Percentiles rank a stretch among this genome's conserved stretches.
Evolutionary conservation across 2,888 invertebrate species (phyloP).

Genomic region (Anoplius nigerrimus): DNA sequence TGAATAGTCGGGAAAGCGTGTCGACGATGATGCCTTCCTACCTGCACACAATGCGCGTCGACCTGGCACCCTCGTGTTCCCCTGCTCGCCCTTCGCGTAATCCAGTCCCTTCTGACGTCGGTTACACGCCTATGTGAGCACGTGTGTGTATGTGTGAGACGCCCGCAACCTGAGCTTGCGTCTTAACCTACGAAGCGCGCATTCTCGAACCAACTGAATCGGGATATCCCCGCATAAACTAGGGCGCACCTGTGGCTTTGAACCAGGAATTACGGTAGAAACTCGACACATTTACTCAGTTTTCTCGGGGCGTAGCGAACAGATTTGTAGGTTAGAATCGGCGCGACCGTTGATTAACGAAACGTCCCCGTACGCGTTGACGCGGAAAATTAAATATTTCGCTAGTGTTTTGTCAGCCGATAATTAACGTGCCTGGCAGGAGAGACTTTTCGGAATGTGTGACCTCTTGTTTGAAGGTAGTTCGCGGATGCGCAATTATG

Average conservation of each 20-base stretch:
- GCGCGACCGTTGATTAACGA: no score
- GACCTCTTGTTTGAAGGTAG: no score
- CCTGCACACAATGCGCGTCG: not conserved
- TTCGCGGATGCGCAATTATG: no score
- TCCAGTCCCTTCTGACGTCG: not conserved
- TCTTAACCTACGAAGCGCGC: not conserved
- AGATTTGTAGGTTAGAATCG: no score
- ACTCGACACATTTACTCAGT: not conserved
- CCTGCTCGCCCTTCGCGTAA: not conserved
- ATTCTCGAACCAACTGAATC: not conserved
- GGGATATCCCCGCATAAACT: slow-evolving; percentile 12
- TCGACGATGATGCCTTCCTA: slow-evolving; percentile 1
- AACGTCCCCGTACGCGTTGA: no score
- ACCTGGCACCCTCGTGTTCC: not conserved
- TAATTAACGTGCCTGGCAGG: no score
- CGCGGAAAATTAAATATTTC: no score
- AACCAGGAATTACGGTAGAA: slow-evolving; percentile 9
- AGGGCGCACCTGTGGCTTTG: slow-evolving; percentile 23
- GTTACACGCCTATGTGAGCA: not conserved
- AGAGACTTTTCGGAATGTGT: no score
- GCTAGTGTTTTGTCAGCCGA: no score
- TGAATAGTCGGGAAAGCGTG: slow-evolving; percentile 4
- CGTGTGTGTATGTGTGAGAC: not conserved
- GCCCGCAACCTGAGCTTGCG: not conserved
- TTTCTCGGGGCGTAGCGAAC: not conserved